Percentiles rank a stretch among this genome's conserved stretches.
Evolutionary conservation across 2,888 invertebrate species (phyloP).

Genomic region (Agrypnus murinus): DNA sequence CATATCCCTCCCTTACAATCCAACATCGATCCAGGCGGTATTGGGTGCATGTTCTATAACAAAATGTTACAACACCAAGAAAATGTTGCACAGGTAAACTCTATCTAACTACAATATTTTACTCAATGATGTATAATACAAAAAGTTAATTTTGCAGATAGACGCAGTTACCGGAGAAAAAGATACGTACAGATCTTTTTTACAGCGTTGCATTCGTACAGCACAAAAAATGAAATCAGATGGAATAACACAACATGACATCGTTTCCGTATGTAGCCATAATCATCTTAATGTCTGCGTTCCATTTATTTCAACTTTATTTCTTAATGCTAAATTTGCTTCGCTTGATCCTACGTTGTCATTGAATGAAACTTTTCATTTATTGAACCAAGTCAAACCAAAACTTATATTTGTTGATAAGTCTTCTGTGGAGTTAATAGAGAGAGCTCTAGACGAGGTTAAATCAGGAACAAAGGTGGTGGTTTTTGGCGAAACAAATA

Average conservation of each 20-base stretch:
- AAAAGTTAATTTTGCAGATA: slow-evolving; percentile 60
- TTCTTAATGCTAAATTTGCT: slow-evolving; percentile 67
- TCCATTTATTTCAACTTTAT: slow-evolving; percentile 71
- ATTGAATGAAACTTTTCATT: slow-evolving; percentile 53
- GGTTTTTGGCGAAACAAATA: slow-evolving; percentile 59
- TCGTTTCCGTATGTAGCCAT: slow-evolving; percentile 71
- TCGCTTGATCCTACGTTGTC: slow-evolving; percentile 61
- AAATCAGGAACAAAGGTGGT: slow-evolving; percentile 59
- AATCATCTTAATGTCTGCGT: slow-evolving; percentile 70
- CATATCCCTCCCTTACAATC: slow-evolving; percentile 47
- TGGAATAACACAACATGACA: slow-evolving; percentile 70
- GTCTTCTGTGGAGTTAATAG: slow-evolving; percentile 53
- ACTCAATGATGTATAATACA: not conserved
- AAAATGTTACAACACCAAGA: slow-evolving; percentile 56
- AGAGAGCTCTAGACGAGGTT: slow-evolving; percentile 53
- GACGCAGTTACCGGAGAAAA: slow-evolving; percentile 63
- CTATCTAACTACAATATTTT: slow-evolving; percentile 11
- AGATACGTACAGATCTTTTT: slow-evolving; percentile 67
- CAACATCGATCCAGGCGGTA: slow-evolving; percentile 54
- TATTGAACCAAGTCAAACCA: slow-evolving; percentile 57
- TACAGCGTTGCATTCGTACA: slow-evolving; percentile 16
- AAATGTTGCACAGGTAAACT: slow-evolving; percentile 61
- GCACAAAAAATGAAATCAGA: slow-evolving; percentile 48
- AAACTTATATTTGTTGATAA: slow-evolving; percentile 60
- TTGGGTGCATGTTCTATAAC: slow-evolving; percentile 59